Percentiles rank a stretch among this genome's conserved stretches.
Conservation (phyloP, 2,888 invertebrate species). For the Cybosia mesomella region DNA sequence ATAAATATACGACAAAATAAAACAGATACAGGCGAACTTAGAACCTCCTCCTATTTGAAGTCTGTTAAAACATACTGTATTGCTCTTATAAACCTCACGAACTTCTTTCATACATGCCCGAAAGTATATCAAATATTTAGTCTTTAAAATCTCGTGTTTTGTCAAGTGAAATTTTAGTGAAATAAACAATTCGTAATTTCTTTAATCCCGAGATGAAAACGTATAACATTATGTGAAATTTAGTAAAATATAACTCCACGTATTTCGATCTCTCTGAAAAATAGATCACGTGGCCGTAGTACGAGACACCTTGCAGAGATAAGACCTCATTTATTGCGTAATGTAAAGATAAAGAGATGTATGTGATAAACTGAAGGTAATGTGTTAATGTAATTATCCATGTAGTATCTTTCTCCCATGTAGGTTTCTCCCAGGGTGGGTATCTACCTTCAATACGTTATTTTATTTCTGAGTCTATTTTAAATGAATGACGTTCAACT, state of each 20-base stretch:
- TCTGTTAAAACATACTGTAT: too few relatives aligned
- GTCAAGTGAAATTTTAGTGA: background rate
- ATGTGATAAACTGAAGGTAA: background rate
- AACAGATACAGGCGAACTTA: too few relatives aligned
- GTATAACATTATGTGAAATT: background rate
- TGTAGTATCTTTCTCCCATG: background rate
- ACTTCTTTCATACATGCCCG: too few relatives aligned
- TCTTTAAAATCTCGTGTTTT: too few relatives aligned
- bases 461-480: constrained; percentile 8
- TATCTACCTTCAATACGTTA: background rate
- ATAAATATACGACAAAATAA: too few relatives aligned
- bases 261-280: constrained; percentile 2
- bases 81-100: too few relatives aligned
- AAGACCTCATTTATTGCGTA: background rate
- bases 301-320: background rate
- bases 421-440: background rate
- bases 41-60: too few relatives aligned
- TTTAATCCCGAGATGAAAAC: background rate
- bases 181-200: background rate
- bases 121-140: too few relatives aligned
- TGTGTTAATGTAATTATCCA: background rate
- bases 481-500: background rate
- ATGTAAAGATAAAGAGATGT: background rate
- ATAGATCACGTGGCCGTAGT: constrained; percentile 5
- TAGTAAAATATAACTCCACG: background rate